These are phyloP conservation scores for Cheilinus undulatus DNA, from an alignment of 2,113 vertebrate species.

Conservation along the genomic window DNA sequence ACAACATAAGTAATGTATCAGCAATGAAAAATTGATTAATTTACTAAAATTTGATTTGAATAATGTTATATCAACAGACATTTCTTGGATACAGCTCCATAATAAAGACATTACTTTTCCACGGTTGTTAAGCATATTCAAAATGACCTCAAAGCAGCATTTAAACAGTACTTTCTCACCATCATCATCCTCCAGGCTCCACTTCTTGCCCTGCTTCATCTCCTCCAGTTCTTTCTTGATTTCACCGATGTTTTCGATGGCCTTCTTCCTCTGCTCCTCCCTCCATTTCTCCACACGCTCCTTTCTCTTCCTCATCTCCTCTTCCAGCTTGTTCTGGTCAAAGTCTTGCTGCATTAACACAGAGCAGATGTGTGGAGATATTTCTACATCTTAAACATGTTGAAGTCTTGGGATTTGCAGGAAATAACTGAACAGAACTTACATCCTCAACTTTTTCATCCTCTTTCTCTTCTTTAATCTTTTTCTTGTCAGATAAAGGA, in stretches of 20 bases:
- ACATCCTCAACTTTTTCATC: conserved; percentile 96
- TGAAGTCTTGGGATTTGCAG: neutral
- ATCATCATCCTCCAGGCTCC: conserved; percentile 98
- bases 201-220: conserved; percentile 99
- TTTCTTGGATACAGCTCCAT: too few species aligned
- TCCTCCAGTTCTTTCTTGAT: conserved; percentile 97
- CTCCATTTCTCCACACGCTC: conserved; percentile 99
- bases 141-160: too few species aligned
- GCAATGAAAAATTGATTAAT: too few species aligned
- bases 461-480: conserved; percentile 96
- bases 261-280: conserved; percentile 97
- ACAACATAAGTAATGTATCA: neutral
- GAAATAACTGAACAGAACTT: conserved; percentile 39
- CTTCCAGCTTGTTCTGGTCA: conserved; percentile 98
- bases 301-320: conserved; percentile 99
- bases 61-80: too few species aligned
- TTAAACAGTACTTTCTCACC: conserved; percentile 78
- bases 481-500: conserved; percentile 92
- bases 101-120: too few species aligned
- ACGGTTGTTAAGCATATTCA: too few species aligned
- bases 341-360: conserved; percentile 87
- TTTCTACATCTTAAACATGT: too few species aligned
- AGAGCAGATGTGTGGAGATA: neutral
- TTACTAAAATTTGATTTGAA: too few species aligned
- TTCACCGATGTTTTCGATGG: conserved; percentile 97